phyloP scores from a whole-genome alignment of 2,113 vertebrate genomes.

The Paramisgurnus dabryanus region DNA sequence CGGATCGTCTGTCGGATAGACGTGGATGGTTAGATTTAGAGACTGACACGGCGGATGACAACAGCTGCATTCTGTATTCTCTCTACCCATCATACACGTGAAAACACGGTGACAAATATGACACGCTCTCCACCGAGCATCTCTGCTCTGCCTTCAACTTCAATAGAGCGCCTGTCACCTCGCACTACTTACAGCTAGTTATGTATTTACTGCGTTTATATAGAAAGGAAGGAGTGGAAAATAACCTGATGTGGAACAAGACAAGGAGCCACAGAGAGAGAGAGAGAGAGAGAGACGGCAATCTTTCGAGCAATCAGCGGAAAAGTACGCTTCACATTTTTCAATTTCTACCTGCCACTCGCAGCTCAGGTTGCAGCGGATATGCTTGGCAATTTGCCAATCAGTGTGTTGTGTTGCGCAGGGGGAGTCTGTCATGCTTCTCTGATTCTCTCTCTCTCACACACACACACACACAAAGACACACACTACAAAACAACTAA shows the following conservation, averaged over 20 bases:
- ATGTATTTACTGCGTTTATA: conserved; percentile 62
- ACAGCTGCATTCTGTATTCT: conserved; percentile 53
- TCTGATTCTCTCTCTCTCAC: conserved; percentile 47
- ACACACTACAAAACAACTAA: conserved; percentile 25
- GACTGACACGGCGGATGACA: conserved; percentile 46
- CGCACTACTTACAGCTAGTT: conserved; percentile 52
- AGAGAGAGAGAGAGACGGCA: conserved; percentile 49
- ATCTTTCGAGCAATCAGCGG: conserved; percentile 61
- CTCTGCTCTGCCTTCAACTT: conserved; percentile 39
- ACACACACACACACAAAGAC: background rate
- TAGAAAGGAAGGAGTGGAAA: conserved; percentile 55
- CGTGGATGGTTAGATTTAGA: conserved; percentile 24
- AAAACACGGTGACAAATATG: conserved; percentile 59
- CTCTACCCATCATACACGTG: conserved; percentile 42
- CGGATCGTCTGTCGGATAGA: conserved; percentile 43
- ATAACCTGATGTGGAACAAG: conserved; percentile 41
- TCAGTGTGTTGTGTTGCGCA: conserved; percentile 62
- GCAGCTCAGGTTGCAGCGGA: conserved; percentile 49
- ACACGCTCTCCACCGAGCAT: conserved; percentile 37
- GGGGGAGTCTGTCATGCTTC: conserved; percentile 56
- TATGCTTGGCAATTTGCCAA: conserved; percentile 63
- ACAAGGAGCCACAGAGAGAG: conserved; percentile 31
- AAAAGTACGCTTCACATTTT: conserved; percentile 65
- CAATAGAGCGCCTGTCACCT: conserved; percentile 57
- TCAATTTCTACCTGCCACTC: conserved; percentile 67